Percentiles rank a stretch among this genome's conserved stretches.
phyloP scores from a whole-genome alignment of 2,113 vertebrate genomes.

The Oceanodroma tethys region DNA sequence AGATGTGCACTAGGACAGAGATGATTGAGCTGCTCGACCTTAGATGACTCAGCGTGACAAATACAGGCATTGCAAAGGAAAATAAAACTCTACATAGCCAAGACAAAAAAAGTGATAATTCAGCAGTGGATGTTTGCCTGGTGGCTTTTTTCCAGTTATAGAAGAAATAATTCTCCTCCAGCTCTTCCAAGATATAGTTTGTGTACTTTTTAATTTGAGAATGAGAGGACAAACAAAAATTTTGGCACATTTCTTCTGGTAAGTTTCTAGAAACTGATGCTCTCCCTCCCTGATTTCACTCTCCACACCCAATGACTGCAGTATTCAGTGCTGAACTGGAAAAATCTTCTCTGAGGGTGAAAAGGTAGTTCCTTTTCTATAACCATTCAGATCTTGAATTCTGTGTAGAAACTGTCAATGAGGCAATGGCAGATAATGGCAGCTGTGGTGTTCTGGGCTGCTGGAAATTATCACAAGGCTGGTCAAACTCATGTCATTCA shows the following conservation, averaged over 20 bases:
- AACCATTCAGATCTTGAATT: background rate
- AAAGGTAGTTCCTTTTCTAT: background rate
- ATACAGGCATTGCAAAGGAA: background rate
- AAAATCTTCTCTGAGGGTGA: background rate
- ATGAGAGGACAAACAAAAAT: background rate
- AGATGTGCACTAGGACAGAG: background rate
- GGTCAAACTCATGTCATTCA: background rate
- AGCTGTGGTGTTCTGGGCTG: background rate
- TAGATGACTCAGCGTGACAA: background rate
- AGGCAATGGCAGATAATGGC: background rate
- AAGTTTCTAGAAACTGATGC: background rate
- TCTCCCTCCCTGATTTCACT: background rate
- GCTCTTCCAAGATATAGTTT: background rate
- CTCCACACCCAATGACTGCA: background rate
- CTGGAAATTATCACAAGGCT: background rate
- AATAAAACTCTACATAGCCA: background rate
- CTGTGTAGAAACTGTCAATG: background rate
- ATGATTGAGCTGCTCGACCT: background rate
- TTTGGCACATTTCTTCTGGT: background rate
- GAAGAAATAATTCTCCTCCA: background rate
- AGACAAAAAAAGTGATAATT: background rate
- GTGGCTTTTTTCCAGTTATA: background rate
- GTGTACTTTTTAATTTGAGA: background rate
- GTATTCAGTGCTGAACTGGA: background rate
- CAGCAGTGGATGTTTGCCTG: background rate